Evolutionary conservation across 2,797 vertebrate genomes (phyloP).

Genomic region (Brachymystax lenok): DNA sequence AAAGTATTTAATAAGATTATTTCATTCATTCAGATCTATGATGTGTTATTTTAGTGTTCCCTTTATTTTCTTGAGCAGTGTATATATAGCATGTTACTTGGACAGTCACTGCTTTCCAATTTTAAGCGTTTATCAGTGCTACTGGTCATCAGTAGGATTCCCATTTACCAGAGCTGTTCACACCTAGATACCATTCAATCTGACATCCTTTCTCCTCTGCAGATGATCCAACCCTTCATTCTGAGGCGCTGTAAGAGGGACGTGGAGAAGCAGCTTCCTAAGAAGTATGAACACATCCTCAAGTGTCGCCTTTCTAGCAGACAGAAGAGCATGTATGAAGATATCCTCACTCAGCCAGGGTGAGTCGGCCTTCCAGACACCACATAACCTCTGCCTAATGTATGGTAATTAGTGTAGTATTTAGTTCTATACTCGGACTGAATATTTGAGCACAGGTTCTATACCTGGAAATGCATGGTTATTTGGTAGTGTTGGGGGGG

Average conservation of each 20-base stretch:
- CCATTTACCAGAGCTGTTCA: neutral
- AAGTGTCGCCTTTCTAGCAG: slow-evolving; percentile 87
- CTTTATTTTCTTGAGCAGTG: too few species aligned
- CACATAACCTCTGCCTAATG: neutral
- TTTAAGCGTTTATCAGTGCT: too few species aligned
- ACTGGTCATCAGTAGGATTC: too few species aligned
- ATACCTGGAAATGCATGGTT: too few species aligned
- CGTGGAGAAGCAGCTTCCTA: slow-evolving; percentile 90
- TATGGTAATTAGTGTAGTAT: neutral
- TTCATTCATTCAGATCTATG: too few species aligned
- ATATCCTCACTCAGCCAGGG: slow-evolving; percentile 87
- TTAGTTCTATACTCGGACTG: neutral
- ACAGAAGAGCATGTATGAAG: slow-evolving; percentile 90
- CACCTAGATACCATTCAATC: neutral
- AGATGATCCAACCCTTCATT: slow-evolving; percentile 94
- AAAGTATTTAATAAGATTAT: too few species aligned
- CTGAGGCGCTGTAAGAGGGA: slow-evolving; percentile 89
- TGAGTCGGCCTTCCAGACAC: slow-evolving; percentile 54
- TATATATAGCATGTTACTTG: too few species aligned
- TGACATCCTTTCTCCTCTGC: neutral
- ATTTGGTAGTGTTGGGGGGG: too few species aligned
- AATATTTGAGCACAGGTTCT: neutral
- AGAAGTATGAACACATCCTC: slow-evolving; percentile 90
- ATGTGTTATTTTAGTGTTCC: too few species aligned
- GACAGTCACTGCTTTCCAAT: too few species aligned